Conservation (phyloP, 2,113 vertebrate genomes). For the Syngnathus floridae region DNA sequence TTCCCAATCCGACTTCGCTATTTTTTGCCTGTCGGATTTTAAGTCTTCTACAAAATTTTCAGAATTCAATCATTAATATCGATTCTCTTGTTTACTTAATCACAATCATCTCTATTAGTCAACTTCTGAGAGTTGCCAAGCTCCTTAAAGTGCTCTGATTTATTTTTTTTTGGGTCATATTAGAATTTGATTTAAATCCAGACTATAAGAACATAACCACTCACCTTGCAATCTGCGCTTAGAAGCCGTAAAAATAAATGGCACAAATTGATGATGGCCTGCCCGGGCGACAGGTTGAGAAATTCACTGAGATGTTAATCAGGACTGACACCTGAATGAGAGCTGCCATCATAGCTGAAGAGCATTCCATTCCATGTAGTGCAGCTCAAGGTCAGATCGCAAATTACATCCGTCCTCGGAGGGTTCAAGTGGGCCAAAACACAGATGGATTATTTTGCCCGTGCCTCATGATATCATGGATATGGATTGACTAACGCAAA, state of each 20-base stretch:
- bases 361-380: slow-evolving; percentile 26
- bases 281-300: slow-evolving; percentile 9
- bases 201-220: too few species aligned
- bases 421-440: slow-evolving; percentile 30
- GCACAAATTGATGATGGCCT: slow-evolving; percentile 1
- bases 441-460: slow-evolving; percentile 23
- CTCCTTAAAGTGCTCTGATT: too few species aligned
- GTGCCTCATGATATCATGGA: slow-evolving; percentile 16
- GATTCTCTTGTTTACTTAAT: too few species aligned
- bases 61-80: background rate
- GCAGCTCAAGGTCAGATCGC: slow-evolving; percentile 37
- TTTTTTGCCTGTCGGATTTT: background rate
- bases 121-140: too few species aligned
- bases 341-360: slow-evolving; percentile 25
- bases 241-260: background rate
- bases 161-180: too few species aligned
- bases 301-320: slow-evolving; percentile 25
- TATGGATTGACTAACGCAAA: slow-evolving; percentile 5
- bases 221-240: too few species aligned
- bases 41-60: background rate
- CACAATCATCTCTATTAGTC: too few species aligned
- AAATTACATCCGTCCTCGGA: slow-evolving; percentile 27
- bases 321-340: slow-evolving; percentile 15
- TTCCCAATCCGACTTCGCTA: background rate
- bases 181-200: too few species aligned